phyloP scores from a whole-genome alignment of 2,113 vertebrate species.

The Etheostoma spectabile region DNA sequence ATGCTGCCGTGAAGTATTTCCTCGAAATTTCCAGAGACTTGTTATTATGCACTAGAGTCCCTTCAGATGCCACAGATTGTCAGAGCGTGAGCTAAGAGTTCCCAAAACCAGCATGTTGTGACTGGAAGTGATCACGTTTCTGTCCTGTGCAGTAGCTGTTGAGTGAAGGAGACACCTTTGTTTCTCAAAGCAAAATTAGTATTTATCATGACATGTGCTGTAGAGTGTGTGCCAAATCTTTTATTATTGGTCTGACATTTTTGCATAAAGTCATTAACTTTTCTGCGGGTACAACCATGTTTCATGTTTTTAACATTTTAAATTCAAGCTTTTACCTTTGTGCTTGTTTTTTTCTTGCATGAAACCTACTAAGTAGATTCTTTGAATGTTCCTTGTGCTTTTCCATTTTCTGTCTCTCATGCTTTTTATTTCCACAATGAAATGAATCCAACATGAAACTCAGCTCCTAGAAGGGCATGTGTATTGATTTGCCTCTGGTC shows the following conservation, averaged over 20 bases:
- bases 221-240: background rate
- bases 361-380: slow-evolving; percentile 10
- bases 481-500: slow-evolving; percentile 43
- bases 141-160: background rate
- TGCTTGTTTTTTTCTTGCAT: slow-evolving; percentile 34
- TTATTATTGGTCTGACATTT: slow-evolving; percentile 6
- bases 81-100: slow-evolving; percentile 48
- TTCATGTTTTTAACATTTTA: background rate
- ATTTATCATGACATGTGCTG: slow-evolving; percentile 12
- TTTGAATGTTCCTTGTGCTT: slow-evolving; percentile 25
- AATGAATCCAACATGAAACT: slow-evolving; percentile 37
- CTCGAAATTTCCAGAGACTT: slow-evolving; percentile 43
- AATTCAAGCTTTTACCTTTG: background rate
- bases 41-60: slow-evolving; percentile 29
- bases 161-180: background rate
- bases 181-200: background rate
- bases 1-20: slow-evolving; percentile 47
- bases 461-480: slow-evolving; percentile 49
- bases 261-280: background rate
- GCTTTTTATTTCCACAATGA: slow-evolving; percentile 38
- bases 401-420: slow-evolving; percentile 38
- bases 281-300: background rate
- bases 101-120: slow-evolving; percentile 32
- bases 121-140: slow-evolving; percentile 27
- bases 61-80: slow-evolving; percentile 32